These are phyloP conservation scores for Geotrupes spiniger DNA, from an alignment of 2,888 invertebrate species.

Conservation along the genomic window DNA sequence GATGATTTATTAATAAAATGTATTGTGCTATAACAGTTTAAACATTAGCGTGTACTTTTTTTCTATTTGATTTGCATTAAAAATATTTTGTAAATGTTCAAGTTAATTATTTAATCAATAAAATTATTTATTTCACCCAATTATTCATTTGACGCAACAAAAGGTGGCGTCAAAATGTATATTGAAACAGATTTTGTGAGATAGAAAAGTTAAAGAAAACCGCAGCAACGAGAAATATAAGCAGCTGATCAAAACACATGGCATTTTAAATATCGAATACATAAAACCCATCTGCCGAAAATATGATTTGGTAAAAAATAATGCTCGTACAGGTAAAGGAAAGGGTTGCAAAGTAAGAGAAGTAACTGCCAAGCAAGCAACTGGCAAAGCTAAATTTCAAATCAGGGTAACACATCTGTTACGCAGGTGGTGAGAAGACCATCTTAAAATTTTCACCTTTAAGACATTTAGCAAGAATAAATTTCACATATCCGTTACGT, in stretches of 20 bases:
- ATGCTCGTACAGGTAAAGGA: conserved; percentile 42
- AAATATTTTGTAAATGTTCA: too few relatives aligned
- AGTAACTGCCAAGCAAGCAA: conserved; percentile 45
- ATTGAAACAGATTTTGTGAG: conserved; percentile 12
- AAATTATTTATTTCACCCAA: too few relatives aligned
- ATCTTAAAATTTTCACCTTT: conserved; percentile 1
- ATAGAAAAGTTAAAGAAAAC: conserved; percentile 14
- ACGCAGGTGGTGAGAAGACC: conserved; percentile 43
- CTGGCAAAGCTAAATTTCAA: conserved; percentile 44
- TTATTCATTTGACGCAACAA: too few relatives aligned
- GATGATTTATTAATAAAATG: too few relatives aligned
- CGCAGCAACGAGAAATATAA: conserved; percentile 28
- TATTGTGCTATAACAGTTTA: too few relatives aligned
- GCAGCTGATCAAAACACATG: conserved; percentile 49
- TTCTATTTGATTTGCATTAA: too few relatives aligned
- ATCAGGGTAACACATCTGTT: conserved; percentile 48
- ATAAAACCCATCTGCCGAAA: conserved; percentile 46
- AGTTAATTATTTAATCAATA: too few relatives aligned
- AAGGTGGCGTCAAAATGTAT: too few relatives aligned
- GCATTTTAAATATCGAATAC: conserved; percentile 43
- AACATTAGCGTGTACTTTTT: too few relatives aligned
- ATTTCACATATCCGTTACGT: not conserved
- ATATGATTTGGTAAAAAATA: conserved; percentile 47
- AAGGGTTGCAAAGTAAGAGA: conserved; percentile 42
- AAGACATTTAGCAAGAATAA: too few relatives aligned